Base-by-base conservation (phyloP, 2,113 vertebrate genomes). In the Phyllopteryx taeniolatus region DNA sequence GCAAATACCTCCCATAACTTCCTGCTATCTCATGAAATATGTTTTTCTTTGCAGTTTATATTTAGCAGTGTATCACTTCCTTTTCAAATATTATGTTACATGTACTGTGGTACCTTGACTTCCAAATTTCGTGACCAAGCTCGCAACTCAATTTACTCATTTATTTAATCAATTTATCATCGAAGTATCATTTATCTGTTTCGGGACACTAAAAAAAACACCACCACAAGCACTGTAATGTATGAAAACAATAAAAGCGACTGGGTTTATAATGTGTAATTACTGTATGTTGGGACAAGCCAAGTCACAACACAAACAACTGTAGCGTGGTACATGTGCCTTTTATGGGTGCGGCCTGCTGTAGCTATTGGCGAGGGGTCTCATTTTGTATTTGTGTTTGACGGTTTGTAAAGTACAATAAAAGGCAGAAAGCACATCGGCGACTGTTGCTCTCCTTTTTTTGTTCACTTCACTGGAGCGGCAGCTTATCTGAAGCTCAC, bases 11-110 rank as follows among this genome's bases (percentile, higher is more conserved):
- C 93, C 93, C 42, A 57, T 59, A 7, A 5, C 69, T 71, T 10
- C 92, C 75, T 8, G 90, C 68, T 27, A 13, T 17, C 89, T 90
- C 91, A 89, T 82, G 93, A 92, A 95, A 95, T 93, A 91, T 93
- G 94, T 94, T 94, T 95, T 94, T 87, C 94, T 94, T 94, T 91
- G 93, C 85, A 81, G 94, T 94, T 87, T 93, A 96, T 96, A 96
- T 95, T 94, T 95, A 96, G 94, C 94, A 92, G 44, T 88, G 92
- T 93, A 90, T 94, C 93, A 91, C 89, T 85, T 83, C 73, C 88
- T 90, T 80, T 81, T 74, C 68, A 79, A 65, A 77, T 74, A 75
- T 76, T 63, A 35, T 14, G 78, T 76, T 64, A 61, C 73, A 70
- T 59, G 47, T 19, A 39, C 31, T 15, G 10, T 35, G 5, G 20